Evolutionary conservation across 2,888 invertebrate genomes (phyloP).

Genomic region (Sinhomidia bicolor): DNA sequence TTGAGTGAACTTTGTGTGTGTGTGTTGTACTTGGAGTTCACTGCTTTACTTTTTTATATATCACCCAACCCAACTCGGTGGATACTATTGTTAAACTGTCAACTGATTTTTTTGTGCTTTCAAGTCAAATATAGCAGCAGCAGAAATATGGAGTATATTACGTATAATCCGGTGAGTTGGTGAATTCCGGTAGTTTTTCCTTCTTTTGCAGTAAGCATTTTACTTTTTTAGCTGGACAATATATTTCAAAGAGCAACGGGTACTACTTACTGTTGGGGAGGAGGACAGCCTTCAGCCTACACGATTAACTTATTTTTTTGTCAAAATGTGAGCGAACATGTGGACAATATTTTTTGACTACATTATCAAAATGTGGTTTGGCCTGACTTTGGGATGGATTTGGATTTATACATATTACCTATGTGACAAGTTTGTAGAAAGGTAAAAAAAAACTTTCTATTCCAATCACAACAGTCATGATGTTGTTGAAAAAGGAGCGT

Average conservation of each 20-base stretch:
- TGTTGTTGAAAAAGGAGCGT: not conserved
- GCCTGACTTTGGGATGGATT: slow-evolving; percentile 1
- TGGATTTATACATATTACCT: not conserved
- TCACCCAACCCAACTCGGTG: not conserved
- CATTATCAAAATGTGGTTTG: not conserved
- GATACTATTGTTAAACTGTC: not conserved
- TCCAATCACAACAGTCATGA: not conserved
- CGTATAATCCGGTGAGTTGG: slow-evolving; percentile 19
- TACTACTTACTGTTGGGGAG: too few species aligned
- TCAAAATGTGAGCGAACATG: not conserved
- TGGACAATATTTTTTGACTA: not conserved
- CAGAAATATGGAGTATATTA: not conserved
- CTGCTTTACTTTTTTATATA: not conserved
- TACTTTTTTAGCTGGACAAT: too few species aligned
- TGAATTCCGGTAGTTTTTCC: slow-evolving; percentile 11
- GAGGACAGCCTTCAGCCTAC: too few species aligned
- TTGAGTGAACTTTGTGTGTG: not conserved
- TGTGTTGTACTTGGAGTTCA: not conserved
- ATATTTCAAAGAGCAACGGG: too few species aligned
- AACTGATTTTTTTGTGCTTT: not conserved
- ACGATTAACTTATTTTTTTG: not conserved
- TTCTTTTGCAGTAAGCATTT: not conserved
- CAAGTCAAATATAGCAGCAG: not conserved
- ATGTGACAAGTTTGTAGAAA: slow-evolving; percentile 44
- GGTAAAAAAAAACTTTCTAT: too few species aligned